These are phyloP conservation scores for Dryobotodes eremita DNA, from an alignment of 2,888 invertebrate genomes.

Conservation along the genomic window DNA sequence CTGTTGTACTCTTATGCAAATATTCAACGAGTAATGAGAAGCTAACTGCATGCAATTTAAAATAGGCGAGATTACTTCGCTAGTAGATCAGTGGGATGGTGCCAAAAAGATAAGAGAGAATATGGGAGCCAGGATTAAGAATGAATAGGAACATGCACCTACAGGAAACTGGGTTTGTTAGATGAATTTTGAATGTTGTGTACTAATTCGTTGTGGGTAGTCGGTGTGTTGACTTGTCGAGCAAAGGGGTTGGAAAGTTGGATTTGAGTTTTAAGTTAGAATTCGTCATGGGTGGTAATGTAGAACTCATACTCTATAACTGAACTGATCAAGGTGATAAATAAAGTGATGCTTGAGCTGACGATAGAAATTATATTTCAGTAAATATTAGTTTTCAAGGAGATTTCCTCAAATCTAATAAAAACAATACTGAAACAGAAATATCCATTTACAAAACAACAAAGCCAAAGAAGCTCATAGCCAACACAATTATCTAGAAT, in stretches of 20 bases:
- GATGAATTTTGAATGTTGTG: constrained; percentile 74
- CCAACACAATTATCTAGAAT: constrained; percentile 41
- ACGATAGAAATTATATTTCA: not conserved
- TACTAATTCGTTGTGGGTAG: constrained; percentile 39
- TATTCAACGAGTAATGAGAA: constrained; percentile 83
- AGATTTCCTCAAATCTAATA: not conserved
- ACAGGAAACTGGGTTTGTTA: constrained; percentile 78
- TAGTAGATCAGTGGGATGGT: constrained; percentile 78
- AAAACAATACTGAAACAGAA: constrained; percentile 6
- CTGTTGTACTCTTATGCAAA: constrained; percentile 81
- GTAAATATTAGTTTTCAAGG: not conserved
- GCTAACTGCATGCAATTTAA: constrained; percentile 86
- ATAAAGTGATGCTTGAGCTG: not conserved
- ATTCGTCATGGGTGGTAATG: not conserved
- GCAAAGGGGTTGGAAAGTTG: not conserved
- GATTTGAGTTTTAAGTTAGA: not conserved
- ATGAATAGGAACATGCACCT: constrained; percentile 86
- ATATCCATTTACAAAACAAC: constrained; percentile 3
- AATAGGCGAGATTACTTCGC: constrained; percentile 74
- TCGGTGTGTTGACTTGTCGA: not conserved
- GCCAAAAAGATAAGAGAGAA: constrained; percentile 86
- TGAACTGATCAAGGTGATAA: not conserved
- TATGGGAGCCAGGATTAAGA: constrained; percentile 79
- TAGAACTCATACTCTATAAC: not conserved
- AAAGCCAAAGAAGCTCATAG: constrained; percentile 28